Percentiles rank a stretch among this genome's conserved stretches.
Conservation (phyloP, 2,113 vertebrate species). For the Dolichallabes microphthalmus region DNA sequence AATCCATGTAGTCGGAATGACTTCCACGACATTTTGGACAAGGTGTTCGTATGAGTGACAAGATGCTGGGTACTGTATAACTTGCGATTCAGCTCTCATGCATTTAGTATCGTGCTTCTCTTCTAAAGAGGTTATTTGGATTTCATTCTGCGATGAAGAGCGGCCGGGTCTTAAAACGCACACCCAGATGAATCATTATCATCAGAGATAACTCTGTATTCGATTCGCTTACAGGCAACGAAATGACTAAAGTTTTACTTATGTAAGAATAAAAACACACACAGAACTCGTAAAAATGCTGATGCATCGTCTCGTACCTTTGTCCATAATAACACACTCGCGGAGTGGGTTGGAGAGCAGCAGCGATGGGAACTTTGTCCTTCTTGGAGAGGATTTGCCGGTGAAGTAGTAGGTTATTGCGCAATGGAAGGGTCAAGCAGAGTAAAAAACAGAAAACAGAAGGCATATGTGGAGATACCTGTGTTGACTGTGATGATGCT, state of each 20-base stretch:
- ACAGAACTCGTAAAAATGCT: not conserved
- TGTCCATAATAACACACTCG: not conserved
- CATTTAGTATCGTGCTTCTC: not conserved
- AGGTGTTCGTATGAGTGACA: not conserved
- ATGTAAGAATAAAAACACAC: not conserved
- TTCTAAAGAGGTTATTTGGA: not conserved
- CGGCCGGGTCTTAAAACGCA: not conserved
- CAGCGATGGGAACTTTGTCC: not conserved
- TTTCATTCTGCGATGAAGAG: not conserved
- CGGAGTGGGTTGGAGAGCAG: conserved; percentile 1
- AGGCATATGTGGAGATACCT: conserved; percentile 6
- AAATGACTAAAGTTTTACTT: not conserved
- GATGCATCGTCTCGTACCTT: not conserved
- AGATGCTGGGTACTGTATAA: not conserved
- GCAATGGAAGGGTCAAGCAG: not conserved
- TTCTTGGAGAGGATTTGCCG: not conserved
- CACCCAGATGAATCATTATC: not conserved
- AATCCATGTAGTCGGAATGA: not conserved
- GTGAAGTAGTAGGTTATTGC: not conserved
- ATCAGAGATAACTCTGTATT: conserved; percentile 11
- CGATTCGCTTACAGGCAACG: not conserved
- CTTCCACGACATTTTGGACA: not conserved
- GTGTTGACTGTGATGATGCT: conserved; percentile 30
- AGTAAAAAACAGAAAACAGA: not conserved
- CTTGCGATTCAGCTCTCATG: not conserved